Conservation (phyloP, 1,140 invertebrate genomes). For the Zaprionus camerounensis region DNA sequence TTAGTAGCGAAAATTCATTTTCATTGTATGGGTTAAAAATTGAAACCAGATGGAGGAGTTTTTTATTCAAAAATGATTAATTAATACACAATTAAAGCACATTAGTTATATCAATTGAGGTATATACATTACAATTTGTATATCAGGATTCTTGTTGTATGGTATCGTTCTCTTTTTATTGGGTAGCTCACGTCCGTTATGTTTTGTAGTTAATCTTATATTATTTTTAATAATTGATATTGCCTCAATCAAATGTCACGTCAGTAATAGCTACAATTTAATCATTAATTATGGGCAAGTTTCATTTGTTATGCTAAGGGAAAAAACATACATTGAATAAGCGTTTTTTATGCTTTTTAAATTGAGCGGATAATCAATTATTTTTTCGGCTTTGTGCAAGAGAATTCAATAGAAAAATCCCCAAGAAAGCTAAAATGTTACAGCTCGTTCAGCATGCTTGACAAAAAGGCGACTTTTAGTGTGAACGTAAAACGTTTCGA, state of each 20-base stretch:
- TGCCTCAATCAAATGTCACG: not conserved
- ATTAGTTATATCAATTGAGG: slow-evolving; percentile 8
- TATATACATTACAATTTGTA: not conserved
- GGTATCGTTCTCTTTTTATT: not conserved
- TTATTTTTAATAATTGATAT: not conserved
- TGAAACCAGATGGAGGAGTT: too few species aligned
- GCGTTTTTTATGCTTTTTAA: not conserved
- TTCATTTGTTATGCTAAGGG: not conserved
- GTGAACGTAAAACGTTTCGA: slow-evolving; percentile 32
- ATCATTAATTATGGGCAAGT: not conserved
- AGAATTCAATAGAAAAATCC: not conserved
- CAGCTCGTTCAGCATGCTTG: not conserved
- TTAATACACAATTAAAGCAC: not conserved
- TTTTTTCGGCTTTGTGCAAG: not conserved
- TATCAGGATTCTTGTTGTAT: too few species aligned
- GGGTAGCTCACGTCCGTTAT: not conserved
- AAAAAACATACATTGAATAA: too few species aligned
- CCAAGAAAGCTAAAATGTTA: not conserved
- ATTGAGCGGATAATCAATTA: not conserved
- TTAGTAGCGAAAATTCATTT: not conserved
- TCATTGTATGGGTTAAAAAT: not conserved
- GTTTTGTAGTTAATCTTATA: not conserved
- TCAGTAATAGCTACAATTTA: not conserved
- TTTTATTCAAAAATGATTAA: not conserved
- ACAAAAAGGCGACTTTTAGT: slow-evolving; percentile 14